phyloP scores from a whole-genome alignment of 2,888 invertebrate genomes.

The Drosophila ustulata region DNA sequence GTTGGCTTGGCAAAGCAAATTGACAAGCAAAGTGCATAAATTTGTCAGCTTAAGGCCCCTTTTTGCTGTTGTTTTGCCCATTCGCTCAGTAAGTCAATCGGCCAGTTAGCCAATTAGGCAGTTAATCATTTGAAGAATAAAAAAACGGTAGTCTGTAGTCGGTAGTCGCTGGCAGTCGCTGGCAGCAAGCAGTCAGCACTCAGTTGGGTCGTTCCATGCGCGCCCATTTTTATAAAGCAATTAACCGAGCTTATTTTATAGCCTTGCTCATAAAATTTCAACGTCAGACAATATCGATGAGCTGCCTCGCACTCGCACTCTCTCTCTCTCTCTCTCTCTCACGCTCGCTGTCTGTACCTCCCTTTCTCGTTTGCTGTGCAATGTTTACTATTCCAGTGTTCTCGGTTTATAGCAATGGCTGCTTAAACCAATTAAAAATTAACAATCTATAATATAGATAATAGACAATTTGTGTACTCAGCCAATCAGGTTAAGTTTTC shows the following conservation, averaged over 20 bases:
- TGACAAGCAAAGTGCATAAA: slow-evolving; percentile 54
- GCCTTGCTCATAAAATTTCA: slow-evolving; percentile 63
- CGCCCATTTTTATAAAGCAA: slow-evolving; percentile 73
- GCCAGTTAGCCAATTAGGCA: slow-evolving; percentile 27
- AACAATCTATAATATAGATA: slow-evolving; percentile 67
- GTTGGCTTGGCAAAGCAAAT: slow-evolving; percentile 13
- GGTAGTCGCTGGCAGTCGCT: slow-evolving; percentile 2
- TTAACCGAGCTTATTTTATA: slow-evolving; percentile 71
- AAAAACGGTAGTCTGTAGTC: slow-evolving; percentile 54
- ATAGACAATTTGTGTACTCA: slow-evolving; percentile 73
- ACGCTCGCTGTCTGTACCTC: slow-evolving; percentile 1
- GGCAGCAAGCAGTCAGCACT: slow-evolving; percentile 7
- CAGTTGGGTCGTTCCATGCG: slow-evolving; percentile 35
- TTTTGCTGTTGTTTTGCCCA: slow-evolving; percentile 1
- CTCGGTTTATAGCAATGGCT: slow-evolving; percentile 58
- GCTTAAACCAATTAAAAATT: slow-evolving; percentile 76
- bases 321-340: not conserved
- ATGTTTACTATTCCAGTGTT: slow-evolving; percentile 21
- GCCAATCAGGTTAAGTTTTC: slow-evolving; percentile 67
- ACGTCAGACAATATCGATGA: slow-evolving; percentile 56
- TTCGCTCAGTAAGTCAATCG: slow-evolving; percentile 33
- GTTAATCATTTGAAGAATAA: slow-evolving; percentile 31
- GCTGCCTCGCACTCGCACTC: not conserved
- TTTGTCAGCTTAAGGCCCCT: slow-evolving; percentile 30
- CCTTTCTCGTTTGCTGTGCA: not conserved